These are phyloP conservation scores for Rhinella marina DNA, from an alignment of 2,797 vertebrate species.

Conservation along the genomic window DNA sequence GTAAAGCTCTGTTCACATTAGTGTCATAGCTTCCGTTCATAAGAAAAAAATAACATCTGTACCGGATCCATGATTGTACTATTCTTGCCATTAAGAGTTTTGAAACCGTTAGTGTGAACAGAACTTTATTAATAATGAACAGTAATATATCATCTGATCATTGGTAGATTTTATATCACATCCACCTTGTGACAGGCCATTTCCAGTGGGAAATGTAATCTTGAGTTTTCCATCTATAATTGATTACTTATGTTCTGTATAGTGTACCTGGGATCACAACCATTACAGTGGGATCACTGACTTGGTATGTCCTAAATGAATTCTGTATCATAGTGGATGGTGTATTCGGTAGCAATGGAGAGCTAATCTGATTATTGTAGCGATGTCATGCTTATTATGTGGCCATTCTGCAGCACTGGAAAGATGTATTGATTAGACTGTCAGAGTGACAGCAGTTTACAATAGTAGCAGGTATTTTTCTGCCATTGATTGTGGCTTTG, in stretches of 20 bases:
- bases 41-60: neutral
- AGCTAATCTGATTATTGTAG: slow-evolving; percentile 4
- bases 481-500: slow-evolving; percentile 2
- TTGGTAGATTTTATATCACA: neutral
- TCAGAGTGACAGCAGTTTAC: slow-evolving; percentile 15
- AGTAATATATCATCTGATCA: neutral
- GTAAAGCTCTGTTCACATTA: too few species aligned
- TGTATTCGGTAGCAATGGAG: neutral
- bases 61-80: neutral
- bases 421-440: slow-evolving; percentile 24
- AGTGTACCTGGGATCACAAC: neutral
- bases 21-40: neutral
- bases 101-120: neutral
- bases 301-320: neutral
- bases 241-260: neutral
- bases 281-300: neutral
- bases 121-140: neutral
- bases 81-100: neutral
- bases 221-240: neutral
- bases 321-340: neutral
- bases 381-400: neutral
- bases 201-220: neutral
- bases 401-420: neutral
- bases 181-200: neutral
- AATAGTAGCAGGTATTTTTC: slow-evolving; percentile 8